These are phyloP conservation scores for Synodontis membranacea DNA, from an alignment of 2,113 vertebrate genomes.

Conservation along the genomic window DNA sequence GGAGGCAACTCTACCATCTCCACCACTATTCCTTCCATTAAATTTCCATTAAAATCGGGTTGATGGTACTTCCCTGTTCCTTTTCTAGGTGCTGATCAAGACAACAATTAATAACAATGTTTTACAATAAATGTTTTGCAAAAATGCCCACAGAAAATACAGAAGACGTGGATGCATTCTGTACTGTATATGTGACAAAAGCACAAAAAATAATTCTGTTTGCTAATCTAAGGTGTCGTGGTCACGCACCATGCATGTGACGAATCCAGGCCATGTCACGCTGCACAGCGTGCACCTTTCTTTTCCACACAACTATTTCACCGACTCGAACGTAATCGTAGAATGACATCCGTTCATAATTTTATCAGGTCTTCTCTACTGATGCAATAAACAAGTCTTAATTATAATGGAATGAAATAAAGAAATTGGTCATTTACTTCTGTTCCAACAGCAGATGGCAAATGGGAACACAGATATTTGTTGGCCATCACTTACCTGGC, in stretches of 20 bases:
- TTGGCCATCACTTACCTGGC: background rate
- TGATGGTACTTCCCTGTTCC: background rate
- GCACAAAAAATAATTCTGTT: background rate
- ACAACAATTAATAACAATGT: background rate
- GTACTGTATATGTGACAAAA: background rate
- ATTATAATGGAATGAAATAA: background rate
- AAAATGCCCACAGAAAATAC: background rate
- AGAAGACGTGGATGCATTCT: background rate
- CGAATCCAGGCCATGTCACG: background rate
- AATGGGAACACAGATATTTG: background rate
- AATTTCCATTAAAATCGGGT: no score
- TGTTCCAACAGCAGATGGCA: slow-evolving; percentile 6
- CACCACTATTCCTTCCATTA: no score
- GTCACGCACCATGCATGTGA: background rate
- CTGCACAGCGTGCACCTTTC: background rate
- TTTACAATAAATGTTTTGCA: background rate
- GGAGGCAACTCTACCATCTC: background rate
- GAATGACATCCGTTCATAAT: background rate
- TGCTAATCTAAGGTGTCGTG: background rate
- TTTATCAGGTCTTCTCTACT: background rate
- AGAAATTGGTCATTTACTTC: background rate
- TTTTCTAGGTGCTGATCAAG: background rate
- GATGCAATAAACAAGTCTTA: background rate
- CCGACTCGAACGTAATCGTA: background rate
- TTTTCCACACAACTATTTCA: background rate